A percentile compares a stretch with the other conserved stretches of the same genome.
phyloP scores from a whole-genome alignment of 2,797 vertebrate genomes.

The Sebastes minor region DNA sequence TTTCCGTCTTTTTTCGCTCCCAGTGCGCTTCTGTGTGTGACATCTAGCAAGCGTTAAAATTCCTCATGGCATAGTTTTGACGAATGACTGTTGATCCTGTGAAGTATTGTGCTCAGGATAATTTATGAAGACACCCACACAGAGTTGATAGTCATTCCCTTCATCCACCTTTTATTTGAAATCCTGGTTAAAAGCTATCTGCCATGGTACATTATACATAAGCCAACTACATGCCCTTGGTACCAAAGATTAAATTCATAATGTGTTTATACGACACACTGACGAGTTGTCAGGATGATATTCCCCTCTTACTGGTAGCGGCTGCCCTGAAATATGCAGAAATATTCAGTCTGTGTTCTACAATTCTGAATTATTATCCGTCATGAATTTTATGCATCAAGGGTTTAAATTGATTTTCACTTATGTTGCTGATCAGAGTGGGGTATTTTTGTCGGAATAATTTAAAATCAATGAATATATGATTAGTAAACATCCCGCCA shows the following conservation, averaged over 20 bases:
- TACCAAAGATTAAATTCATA: slow-evolving; percentile 77
- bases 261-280: slow-evolving; percentile 73
- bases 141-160: slow-evolving; percentile 77
- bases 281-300: slow-evolving; percentile 74
- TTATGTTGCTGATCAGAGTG: slow-evolving; percentile 62
- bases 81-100: slow-evolving; percentile 81
- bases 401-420: slow-evolving; percentile 66
- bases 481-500: slow-evolving; percentile 56
- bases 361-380: slow-evolving; percentile 66
- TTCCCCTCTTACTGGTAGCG: slow-evolving; percentile 48
- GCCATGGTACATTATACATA: slow-evolving; percentile 79
- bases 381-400: slow-evolving; percentile 61
- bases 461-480: slow-evolving; percentile 73
- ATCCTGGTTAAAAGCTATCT: slow-evolving; percentile 77
- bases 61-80: slow-evolving; percentile 72
- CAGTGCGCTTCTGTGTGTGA: slow-evolving; percentile 43
- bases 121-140: slow-evolving; percentile 85
- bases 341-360: slow-evolving; percentile 64
- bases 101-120: slow-evolving; percentile 75
- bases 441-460: slow-evolving; percentile 53
- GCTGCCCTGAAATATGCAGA: slow-evolving; percentile 68
- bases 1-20: slow-evolving; percentile 42
- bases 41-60: slow-evolving; percentile 68
- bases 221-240: slow-evolving; percentile 74
- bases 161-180: slow-evolving; percentile 83